Evolutionary conservation across 2,797 vertebrate genomes (phyloP), one percentile per base, ranked within the genome.

Genomic region (Bovichtus variegatus): DNA sequence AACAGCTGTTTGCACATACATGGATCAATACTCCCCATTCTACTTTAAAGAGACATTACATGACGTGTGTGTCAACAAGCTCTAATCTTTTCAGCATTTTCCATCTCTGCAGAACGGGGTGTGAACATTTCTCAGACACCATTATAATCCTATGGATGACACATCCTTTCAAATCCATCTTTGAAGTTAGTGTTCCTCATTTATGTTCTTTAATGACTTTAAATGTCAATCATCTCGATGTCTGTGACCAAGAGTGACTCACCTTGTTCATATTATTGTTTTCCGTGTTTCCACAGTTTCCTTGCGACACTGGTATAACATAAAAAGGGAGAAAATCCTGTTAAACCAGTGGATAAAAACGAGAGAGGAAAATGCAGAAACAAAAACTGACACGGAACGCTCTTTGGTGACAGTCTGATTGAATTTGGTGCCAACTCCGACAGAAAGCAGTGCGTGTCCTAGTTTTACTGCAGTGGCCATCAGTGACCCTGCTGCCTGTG

Each of bases 241-340:
- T 74, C 46, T 74, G 80, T 15, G 34, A 63, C 43, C 10, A 11
- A 29, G 27, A 72, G 59, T 80, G 19, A 78, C 75, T 87, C 65
- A 81, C 74, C 71, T 73, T 54, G 41, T 54, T 71, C 25, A 55
- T 77, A 18, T 59, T 12, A 23, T 27, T 65, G 23, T 46, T n/a
- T 61, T 61, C 29, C 12, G 7, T 23, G 46, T 62, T 11, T n/a
- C 58, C 10, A 31, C 31, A 0, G 31, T 66, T 66, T 79, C 61
- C 58, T 63, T 23, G 36, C 59, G 23, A 67, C 16, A 63, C 69
- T 80, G 63, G 29, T 40, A 71, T 40, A 25, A 82, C 38, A 61
- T 6, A 69, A 1, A 50, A 46, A 27, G 15, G 15, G 66, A 67
- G 36, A 47, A 40, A 34, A 69, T 62, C 23, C 13, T 15, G 54